A percentile compares a stretch with the other conserved stretches of the same genome.
phyloP scores from a whole-genome alignment of 2,797 vertebrate species.

The Rhinichthys osculus region DNA sequence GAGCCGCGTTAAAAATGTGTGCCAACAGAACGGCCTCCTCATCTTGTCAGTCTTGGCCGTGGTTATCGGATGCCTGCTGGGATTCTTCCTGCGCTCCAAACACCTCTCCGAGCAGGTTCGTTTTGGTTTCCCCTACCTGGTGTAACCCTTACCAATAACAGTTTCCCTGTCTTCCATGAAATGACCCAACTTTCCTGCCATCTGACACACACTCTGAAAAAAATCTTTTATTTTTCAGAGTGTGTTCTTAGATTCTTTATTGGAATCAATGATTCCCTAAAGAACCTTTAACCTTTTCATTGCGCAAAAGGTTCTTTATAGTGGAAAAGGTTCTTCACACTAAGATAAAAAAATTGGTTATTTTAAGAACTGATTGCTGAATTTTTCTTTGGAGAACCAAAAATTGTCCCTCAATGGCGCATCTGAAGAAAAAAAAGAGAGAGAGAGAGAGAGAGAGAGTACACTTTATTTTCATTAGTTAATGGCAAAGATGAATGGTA shows the following conservation, averaged over 20 bases:
- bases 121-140: conserved; percentile 34
- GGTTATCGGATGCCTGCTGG: conserved; percentile 94
- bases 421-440: not conserved
- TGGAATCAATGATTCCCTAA: not conserved
- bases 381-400: not conserved
- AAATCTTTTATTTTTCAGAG: no score
- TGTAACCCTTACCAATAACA: not conserved
- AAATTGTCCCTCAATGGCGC: not conserved
- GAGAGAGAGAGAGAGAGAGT: not conserved
- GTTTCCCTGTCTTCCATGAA: not conserved
- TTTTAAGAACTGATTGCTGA: not conserved
- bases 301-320: not conserved
- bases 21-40: conserved; percentile 93
- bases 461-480: not conserved
- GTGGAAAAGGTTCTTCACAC: not conserved
- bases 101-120: conserved; percentile 94
- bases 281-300: not conserved
- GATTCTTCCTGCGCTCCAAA: conserved; percentile 93
- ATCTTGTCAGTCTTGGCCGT: conserved; percentile 95
- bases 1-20: conserved; percentile 89
- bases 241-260: not conserved
- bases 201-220: not conserved
- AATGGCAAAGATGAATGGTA: not conserved
- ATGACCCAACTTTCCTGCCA: not conserved
- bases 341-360: not conserved